phyloP scores from a whole-genome alignment of 2,888 invertebrate genomes.

The Drosophila antonietae region DNA sequence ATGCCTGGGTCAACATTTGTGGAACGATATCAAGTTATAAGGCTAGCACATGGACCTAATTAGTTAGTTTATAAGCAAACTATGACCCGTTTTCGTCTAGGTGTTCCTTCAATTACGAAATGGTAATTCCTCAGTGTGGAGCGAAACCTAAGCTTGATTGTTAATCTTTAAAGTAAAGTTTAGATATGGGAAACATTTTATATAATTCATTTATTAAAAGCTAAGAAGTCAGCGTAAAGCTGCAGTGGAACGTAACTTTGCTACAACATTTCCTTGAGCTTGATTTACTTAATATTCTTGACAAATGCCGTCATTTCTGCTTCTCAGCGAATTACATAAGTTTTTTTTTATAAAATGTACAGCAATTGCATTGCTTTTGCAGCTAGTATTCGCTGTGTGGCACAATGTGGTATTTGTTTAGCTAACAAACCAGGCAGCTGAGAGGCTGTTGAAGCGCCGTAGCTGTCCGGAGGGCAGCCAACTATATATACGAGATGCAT shows the following conservation, averaged over 20 bases:
- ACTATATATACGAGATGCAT: conserved; percentile 13
- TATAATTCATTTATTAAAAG: neutral
- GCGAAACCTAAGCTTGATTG: neutral
- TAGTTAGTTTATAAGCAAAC: conserved; percentile 52
- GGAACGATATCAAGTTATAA: conserved; percentile 46
- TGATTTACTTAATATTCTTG: conserved; percentile 9
- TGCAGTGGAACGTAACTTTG: neutral
- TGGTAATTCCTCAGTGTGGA: neutral
- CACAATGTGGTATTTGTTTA: conserved; percentile 65
- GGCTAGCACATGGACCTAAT: conserved; percentile 52
- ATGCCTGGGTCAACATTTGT: conserved; percentile 63
- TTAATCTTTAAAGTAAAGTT: neutral
- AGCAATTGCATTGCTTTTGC: conserved; percentile 23
- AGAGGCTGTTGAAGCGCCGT: conserved; percentile 10
- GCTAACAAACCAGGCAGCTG: conserved; percentile 57
- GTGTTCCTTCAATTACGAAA: too few species aligned
- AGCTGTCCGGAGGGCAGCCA: conserved; percentile 20
- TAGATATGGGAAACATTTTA: neutral
- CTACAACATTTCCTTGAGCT: neutral
- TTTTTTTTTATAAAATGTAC: conserved; percentile 5
- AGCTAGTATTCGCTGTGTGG: conserved; percentile 19
- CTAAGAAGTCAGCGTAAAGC: neutral
- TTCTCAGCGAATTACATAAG: conserved; percentile 34
- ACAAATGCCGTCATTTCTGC: neutral
- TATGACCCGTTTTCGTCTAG: conserved; percentile 5